Base-by-base conservation (phyloP, 92 coral and sea anemone genomes). In the Galaxea fascicularis region DNA sequence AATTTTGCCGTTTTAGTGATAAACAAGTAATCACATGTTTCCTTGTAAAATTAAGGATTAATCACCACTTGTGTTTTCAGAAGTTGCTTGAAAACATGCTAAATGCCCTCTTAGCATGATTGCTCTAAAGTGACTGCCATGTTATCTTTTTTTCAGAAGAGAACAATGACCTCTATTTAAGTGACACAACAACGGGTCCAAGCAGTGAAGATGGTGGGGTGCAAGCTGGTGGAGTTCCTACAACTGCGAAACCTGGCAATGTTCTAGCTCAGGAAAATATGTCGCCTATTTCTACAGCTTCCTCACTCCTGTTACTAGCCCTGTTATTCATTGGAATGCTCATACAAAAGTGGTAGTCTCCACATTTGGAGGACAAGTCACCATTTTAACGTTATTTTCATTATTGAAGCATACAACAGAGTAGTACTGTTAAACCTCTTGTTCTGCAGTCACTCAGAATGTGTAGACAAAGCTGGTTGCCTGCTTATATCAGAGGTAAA, bases 261-360 rank as follows among this genome's bases (percentile, higher is more conserved):
- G 75, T 22, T 39, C 66, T 65, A 30, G 65, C 74, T 52, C 75
- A n/a, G 20, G 84, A 49, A 49, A 79, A 79, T 26, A 39, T 47
- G 0, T 67, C 75, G 3, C 52, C 84, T 16, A 13, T 49, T 29
- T 52, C 51, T 10, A 16, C 31, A 22, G 26, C 20, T 44, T 54
- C 52, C 20, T 29, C 26, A 4, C 53, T 65, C 30, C 11, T 13
- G 41, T 28, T 51, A 8, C 62, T 66, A 47, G 74, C 84, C 8
- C 66, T 79, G 65, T 14, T 30, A 8, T 30, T 79, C 30, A 65
- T 79, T 30, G 52, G 24, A 31, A 6, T n/a, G 29, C 65, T 79
- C 49, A 30, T 25, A 28, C 39, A 39, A 52, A 31, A 52, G 4
- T 65, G 72, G 51, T 39, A 41, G 66, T 24, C 71, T 3, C 14